Conservation (phyloP, 64 coral and sea anemone species). For the Montipora foliosa region DNA sequence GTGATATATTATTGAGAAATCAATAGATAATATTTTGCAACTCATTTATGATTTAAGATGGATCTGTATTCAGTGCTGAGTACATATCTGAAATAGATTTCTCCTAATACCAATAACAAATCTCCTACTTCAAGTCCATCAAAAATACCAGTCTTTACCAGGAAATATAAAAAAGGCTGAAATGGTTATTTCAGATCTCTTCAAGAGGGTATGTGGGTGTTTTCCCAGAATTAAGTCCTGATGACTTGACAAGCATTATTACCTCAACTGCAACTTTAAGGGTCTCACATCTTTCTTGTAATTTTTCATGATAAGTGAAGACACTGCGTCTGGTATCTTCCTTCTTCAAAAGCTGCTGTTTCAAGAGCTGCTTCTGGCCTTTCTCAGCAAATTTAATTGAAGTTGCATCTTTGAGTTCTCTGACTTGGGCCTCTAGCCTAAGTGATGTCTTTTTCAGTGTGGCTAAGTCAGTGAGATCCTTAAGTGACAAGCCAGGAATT, state of each 20-base stretch:
- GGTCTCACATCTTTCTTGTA: constrained; percentile 78
- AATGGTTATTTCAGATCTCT: no score
- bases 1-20: no score
- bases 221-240: no score
- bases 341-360: constrained; percentile 80
- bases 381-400: constrained; percentile 80
- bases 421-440: constrained; percentile 78
- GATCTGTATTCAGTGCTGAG: no score
- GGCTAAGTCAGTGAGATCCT: constrained; percentile 83
- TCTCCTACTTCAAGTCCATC: no score
- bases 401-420: constrained; percentile 69
- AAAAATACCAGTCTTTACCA: no score
- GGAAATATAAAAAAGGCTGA: no score
- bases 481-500: constrained; percentile 82
- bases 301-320: constrained; percentile 47
- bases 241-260: background rate
- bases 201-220: no score
- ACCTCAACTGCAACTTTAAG: constrained; percentile 97
- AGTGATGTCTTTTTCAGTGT: constrained; percentile 61
- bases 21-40: no score
- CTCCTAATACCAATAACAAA: no score
- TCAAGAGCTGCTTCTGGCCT: constrained; percentile 73
- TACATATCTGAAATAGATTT: no score
- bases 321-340: constrained; percentile 63
- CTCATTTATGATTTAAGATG: no score